Percentiles rank a stretch among this genome's conserved stretches.
phyloP scores from a whole-genome alignment of 2,797 vertebrate species.

The Eulemur rubriventer region DNA sequence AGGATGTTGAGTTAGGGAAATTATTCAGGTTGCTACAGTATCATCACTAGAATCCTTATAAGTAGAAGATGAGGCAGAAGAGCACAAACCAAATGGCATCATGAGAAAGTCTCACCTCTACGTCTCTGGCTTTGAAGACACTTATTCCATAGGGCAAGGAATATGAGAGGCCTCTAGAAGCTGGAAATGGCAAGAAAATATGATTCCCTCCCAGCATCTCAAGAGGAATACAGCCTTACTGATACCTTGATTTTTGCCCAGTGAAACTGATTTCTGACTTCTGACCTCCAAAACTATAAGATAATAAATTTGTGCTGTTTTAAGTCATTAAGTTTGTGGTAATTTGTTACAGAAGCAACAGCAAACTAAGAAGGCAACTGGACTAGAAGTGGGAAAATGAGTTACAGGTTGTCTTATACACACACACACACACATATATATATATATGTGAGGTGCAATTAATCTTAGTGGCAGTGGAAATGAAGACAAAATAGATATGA shows the following conservation, averaged over 20 bases:
- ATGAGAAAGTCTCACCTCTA: fast-evolving
- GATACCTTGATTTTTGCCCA: not conserved
- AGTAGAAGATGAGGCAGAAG: not conserved
- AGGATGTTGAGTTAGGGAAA: not conserved
- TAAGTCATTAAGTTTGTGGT: not conserved
- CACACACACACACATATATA: not conserved
- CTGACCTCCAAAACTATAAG: not conserved
- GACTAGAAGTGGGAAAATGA: not conserved
- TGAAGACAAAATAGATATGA: not conserved
- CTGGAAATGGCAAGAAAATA: not conserved
- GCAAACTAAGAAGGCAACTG: not conserved
- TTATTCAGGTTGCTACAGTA: not conserved
- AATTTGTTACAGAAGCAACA: not conserved
- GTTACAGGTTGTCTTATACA: not conserved
- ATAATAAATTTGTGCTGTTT: not conserved
- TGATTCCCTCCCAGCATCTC: not conserved
- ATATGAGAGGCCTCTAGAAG: not conserved
- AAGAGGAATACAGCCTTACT: fast-evolving
- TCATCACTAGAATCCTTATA: not conserved
- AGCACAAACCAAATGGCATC: not conserved
- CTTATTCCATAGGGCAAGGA: not conserved
- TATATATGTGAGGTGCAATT: not conserved
- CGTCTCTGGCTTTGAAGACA: not conserved
- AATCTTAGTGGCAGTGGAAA: not conserved
- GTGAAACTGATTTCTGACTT: not conserved